These are phyloP conservation scores for Motacilla alba DNA, from an alignment of 2,113 vertebrate genomes.

Conservation along the genomic window DNA sequence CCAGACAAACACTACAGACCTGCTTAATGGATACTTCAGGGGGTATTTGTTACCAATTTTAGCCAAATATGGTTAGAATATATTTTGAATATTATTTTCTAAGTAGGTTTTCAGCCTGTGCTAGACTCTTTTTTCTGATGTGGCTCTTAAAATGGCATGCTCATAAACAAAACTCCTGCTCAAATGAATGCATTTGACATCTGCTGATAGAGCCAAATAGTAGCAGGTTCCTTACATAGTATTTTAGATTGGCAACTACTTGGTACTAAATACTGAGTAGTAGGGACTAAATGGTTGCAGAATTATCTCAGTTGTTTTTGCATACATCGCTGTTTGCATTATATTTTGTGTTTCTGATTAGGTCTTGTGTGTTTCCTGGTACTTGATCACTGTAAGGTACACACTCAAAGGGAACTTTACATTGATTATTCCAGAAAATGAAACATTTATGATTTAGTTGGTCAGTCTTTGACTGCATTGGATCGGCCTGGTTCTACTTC, in stretches of 20 bases:
- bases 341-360: background rate
- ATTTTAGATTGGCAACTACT: background rate
- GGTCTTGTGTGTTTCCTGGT: background rate
- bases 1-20: background rate
- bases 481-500: background rate
- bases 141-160: background rate
- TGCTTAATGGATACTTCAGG: background rate
- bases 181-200: background rate
- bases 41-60: background rate
- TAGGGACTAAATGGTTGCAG: background rate
- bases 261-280: background rate
- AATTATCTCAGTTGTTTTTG: background rate
- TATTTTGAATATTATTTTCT: background rate
- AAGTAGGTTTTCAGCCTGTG: background rate
- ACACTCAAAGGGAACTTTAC: background rate
- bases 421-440: background rate
- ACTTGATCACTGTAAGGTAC: fast-evolving
- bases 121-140: background rate
- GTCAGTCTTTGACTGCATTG: background rate
- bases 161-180: background rate
- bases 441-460: background rate
- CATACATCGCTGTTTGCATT: background rate
- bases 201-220: background rate
- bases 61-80: background rate
- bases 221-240: background rate